Evolutionary conservation across 2,113 vertebrate species (phyloP), one percentile per base, ranked within the genome.

Genomic region (Coracopsis vasa): DNA sequence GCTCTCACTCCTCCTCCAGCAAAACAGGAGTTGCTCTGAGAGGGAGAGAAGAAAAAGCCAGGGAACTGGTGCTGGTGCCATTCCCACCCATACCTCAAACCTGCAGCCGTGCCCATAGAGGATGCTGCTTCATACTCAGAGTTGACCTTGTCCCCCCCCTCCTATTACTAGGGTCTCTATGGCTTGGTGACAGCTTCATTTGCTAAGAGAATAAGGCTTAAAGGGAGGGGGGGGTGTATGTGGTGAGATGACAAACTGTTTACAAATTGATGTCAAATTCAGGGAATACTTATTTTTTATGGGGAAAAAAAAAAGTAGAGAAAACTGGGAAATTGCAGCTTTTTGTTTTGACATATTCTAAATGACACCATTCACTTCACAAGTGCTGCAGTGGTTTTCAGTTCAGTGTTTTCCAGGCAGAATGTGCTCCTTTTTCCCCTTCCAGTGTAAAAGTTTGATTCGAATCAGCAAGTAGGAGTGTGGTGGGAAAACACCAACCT

Each of bases 1-100:
- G 16, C 86, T 37, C 62, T 66, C 29, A 47, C 93, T 56, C 96
- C 69, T 77, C 93, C 95, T 80, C 95, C 94, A 37, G 67, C 86
- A 86, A 79, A 83, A 37, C 81, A 2, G 81, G 79, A 24, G 6
- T 0, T 58, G 56, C 21, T 58, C 33, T 4, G 17, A 53, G 18
- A 69, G 65, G 51, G 33, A n/a, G 64, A 47, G 31, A 9, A 48
- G 80, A 39, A 37, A 37, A 45, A 66, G 77, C 48, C 1, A 14
- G 35, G 11, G 1, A 10, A 78, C 80, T 3, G 72, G 31, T n/a
- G 72, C 92, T 6, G 58, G 6, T 72, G 78, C 24, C 64, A 10
- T 2, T 47, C 11, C 33, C 78, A 39, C 31, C 65, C 60, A 1
- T 21, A 8, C 16, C 37, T 8, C 11, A n/a, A 15, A 47, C 2